Evolutionary conservation across 2,113 vertebrate species (phyloP), one percentile per base, ranked within the genome.

Genomic region (Acanthisitta chloris): DNA sequence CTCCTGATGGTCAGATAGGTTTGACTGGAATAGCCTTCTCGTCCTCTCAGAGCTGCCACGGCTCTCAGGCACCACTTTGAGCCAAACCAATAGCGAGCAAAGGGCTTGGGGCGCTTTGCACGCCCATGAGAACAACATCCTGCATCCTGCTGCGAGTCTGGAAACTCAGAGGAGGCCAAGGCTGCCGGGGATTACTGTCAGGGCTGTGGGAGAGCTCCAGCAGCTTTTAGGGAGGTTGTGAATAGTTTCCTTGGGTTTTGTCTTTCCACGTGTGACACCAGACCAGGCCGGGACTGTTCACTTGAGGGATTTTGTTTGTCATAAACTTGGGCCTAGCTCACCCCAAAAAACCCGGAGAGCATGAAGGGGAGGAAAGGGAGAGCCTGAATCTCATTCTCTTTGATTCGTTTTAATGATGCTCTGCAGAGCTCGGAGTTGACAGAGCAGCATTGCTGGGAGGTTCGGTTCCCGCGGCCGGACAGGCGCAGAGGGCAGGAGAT

Each of bases 1-100:
- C 78, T 96, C 81, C 66, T 2, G 7, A 34, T 43, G 82, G 55
- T 96, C 67, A 74, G 85, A 81, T 48, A 51, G 85, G 67, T 93
- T 96, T 67, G 88, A 90, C 90, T 96, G 82, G 90, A 89, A 76
- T 61, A 25, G 61, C 91, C 64, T 96, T 91, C 49, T 26, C 3
- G 0, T 90, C 48, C 51, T 58, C 66, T 80, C 61, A 1, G 19
- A 45, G 78, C 79, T 89, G 84, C 89, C 78, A 57, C 1, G 0
- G 66, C 46, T 81, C 40, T 46, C 62, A 23, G 12, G 20, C 66
- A 29, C 38, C 17, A 5, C 46, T 70, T 70, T 40, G 34, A 90
- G 94, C 93, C 88, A 94, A 86, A 83, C 64, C 17, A 65, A 19
- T 12, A 82, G 64, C 46, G 73, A 65, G 62, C 78, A 66, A 90